These are phyloP conservation scores for Gari tellinella DNA, from an alignment of 2,888 invertebrate species.

Conservation along the genomic window DNA sequence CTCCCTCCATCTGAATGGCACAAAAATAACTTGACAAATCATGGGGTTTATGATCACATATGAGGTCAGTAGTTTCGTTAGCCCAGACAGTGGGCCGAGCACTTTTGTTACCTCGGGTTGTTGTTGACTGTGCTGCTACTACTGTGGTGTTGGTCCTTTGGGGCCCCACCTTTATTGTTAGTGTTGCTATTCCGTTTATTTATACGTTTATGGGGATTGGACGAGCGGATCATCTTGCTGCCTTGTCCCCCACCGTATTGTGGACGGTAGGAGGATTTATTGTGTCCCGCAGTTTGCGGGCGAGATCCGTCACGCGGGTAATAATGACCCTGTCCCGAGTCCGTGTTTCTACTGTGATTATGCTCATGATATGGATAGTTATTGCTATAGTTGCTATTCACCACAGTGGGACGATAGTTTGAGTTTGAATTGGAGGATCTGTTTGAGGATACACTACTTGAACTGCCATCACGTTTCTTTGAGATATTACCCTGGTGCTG, in stretches of 20 bases:
- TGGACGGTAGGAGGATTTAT: conserved; percentile 19
- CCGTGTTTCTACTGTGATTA: conserved; percentile 42
- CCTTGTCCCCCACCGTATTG: conserved; percentile 7
- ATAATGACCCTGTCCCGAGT: conserved; percentile 21
- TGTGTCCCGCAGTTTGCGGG: conserved; percentile 31
- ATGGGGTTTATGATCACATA: too few species aligned
- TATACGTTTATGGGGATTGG: conserved; percentile 22
- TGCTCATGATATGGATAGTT: conserved; percentile 50
- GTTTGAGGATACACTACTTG: conserved; percentile 77
- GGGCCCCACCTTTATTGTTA: too few species aligned
- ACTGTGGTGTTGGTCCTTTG: too few species aligned
- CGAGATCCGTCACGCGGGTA: conserved; percentile 32
- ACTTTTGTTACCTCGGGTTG: too few species aligned
- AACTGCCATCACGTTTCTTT: conserved; percentile 75
- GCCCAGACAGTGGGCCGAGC: too few species aligned
- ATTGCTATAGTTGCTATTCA: conserved; percentile 45
- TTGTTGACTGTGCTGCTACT: too few species aligned
- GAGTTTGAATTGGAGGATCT: conserved; percentile 53
- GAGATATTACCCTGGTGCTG: conserved; percentile 39
- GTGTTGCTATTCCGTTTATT: conserved; percentile 16
- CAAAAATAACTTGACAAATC: too few species aligned
- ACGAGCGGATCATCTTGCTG: conserved; percentile 6
- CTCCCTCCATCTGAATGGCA: too few species aligned
- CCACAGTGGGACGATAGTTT: conserved; percentile 23
- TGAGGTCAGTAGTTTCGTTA: too few species aligned